Evolutionary conservation across 2,113 vertebrate species (phyloP), one percentile per base, ranked within the genome.

Genomic region (Hypomesus transpacificus): DNA sequence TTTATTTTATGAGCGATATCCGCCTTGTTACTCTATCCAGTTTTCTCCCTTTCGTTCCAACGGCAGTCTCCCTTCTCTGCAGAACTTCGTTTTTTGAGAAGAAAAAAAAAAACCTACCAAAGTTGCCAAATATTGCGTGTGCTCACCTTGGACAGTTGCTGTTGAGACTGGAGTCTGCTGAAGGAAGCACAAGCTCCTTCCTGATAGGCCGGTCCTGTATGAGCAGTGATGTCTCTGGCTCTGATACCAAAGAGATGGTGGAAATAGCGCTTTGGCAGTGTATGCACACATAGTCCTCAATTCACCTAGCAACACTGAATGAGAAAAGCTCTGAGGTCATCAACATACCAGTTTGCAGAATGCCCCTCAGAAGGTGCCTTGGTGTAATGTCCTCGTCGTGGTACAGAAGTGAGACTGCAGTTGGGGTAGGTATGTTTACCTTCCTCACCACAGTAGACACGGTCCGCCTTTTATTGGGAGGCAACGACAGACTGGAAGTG

Each of bases 311-410:
- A 13, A 28, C 11, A 28, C 22, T 46, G 39, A 28, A 21, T 31
- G 4, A 62, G 3, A 4, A 14, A 8, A 24, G 18, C 26, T 24
- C 20, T 9, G 22, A 6, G 9, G 21, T 52, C 26, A 9, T 9
- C 66, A 68, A 28, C 64, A 31, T n/a, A 90, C 91, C 90, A 31
- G 86, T 92, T 39, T 39, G 86, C 56, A 93, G 73, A 66, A 93
- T 90, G 24, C 90, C 87, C 78, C 22, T 85, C 53, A 92, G 88
- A 46, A 93, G 75, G 13, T 85, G 80, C n/a, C 92, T 85, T 0
- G 90, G 87, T n/a, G 92, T 91, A 50, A 88, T 70, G 50, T 71
- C 88, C 11, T 90, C 86, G 11, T 82, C 82, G 1, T 80, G 74
- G 16, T 46, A 46, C 8, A 86, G 26, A 31, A 79, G 0, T 0